A percentile compares a stretch with the other conserved stretches of the same genome.
Conservation (phyloP, 2,888 invertebrate genomes). For the Argyresthia albistria region DNA sequence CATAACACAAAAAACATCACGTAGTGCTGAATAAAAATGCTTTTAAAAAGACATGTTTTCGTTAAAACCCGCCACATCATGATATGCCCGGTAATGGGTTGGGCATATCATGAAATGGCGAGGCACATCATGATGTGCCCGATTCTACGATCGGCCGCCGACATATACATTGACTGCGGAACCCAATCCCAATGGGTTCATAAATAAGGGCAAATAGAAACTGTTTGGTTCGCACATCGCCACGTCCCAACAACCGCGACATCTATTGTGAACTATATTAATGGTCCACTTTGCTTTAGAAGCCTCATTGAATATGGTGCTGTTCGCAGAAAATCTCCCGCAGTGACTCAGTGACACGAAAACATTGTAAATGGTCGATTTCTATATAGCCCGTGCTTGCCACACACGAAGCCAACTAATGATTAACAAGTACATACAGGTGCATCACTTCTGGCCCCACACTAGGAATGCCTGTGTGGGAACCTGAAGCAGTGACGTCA, state of each 20-base stretch:
- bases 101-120: no score
- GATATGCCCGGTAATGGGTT: no score
- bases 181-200: background rate
- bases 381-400: constrained; percentile 7
- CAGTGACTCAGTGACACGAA: constrained; percentile 3
- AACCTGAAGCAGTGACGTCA: no score
- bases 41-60: no score
- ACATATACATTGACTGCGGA: no score
- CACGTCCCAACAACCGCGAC: constrained; percentile 36
- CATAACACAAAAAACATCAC: no score
- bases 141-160: no score
- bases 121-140: no score
- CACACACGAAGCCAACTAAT: constrained; percentile 14
- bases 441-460: background rate
- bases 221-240: constrained; percentile 11
- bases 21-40: no score
- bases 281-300: constrained; percentile 34
- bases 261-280: constrained; percentile 49
- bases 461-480: no score
- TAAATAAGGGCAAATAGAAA: background rate
- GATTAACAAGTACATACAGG: background rate
- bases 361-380: constrained; percentile 3
- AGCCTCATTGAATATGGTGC: constrained; percentile 8
- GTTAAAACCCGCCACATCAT: no score
- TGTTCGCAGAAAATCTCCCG: constrained; percentile 48